These are phyloP conservation scores for Lucifuga dentata DNA, from an alignment of 2,113 vertebrate genomes.

Conservation along the genomic window DNA sequence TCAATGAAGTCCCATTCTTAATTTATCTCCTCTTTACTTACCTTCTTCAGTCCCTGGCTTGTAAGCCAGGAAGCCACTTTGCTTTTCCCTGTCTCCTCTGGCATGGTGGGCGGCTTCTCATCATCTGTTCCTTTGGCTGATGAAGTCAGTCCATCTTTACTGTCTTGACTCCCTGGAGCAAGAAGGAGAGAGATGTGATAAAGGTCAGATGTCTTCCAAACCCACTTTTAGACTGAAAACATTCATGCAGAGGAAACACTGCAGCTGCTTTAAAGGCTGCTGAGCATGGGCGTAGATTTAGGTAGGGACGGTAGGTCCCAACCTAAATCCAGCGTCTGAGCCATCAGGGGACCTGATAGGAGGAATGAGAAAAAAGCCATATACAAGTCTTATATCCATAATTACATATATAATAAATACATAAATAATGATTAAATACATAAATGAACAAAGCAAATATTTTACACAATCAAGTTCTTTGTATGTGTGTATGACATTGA, in stretches of 20 bases:
- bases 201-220: background rate
- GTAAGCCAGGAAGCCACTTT: conserved; percentile 98
- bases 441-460: too few species aligned
- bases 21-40: conserved; percentile 57
- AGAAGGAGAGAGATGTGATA: background rate
- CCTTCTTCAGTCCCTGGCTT: conserved; percentile 80
- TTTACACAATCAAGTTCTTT: too few species aligned
- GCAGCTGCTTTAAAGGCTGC: background rate
- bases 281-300: too few species aligned
- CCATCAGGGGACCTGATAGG: too few species aligned
- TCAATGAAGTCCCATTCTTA: too few species aligned
- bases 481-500: too few species aligned
- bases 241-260: background rate
- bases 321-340: too few species aligned
- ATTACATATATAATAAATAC: too few species aligned
- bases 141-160: conserved; percentile 81
- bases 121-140: conserved; percentile 72
- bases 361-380: too few species aligned
- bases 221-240: background rate
- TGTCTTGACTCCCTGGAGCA: conserved; percentile 86
- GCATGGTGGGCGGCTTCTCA: conserved; percentile 87
- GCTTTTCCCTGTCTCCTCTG: conserved; percentile 92
- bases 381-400: too few species aligned
- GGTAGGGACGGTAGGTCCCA: too few species aligned
- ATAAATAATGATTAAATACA: too few species aligned